Base-by-base conservation (phyloP, 2,797 vertebrate genomes). In the Manis pentadactyla region DNA sequence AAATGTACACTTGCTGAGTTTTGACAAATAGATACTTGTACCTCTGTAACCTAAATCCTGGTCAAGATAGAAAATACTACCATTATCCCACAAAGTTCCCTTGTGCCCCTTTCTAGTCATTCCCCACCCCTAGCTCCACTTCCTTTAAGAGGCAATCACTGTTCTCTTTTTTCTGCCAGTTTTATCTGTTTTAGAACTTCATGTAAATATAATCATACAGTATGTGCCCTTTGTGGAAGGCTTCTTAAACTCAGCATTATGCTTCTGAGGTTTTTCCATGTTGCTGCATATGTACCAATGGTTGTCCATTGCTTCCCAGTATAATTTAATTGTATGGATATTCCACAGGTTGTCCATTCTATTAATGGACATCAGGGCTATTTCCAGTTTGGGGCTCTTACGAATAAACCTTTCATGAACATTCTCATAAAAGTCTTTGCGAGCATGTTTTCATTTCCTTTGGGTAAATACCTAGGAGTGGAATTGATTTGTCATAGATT, bases 171-270 rank as follows among this genome's bases (percentile, higher is more conserved):
- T 85, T 73, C 49, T 49, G 46, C 27, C 53, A n/a, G 21, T 87
- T 87, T 74, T 66, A 63, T 31, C n/a, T 91, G 31, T 96, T 94
- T 86, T 42, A 77, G 29, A 55, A 87, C 68, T 81, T 74, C 37
- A 34, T 71, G 23, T 49, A 53, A 78, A 74, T 85, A 7, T 59
- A 73, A 73, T 66, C 57, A 68, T 77, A 51, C 7, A 96, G 7
- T 83, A 55, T 82, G 2, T 95, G 84, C 8, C 42, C 2, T 73
- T 59, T 51, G 29, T 81, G 68, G 37, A 85, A 64, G 21, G 7
- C 25, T 78, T 66, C 21, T 68, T 87, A 87, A 95, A 73, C 49
- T 79, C 57, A 42, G n/a, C 27, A 39, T 77, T 64, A 49, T 87
- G 57, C 64, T 90, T 89, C 92, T 85, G 19, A 78, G 42, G 69